These are phyloP conservation scores for Ophiodon elongatus DNA, from an alignment of 2,113 vertebrate species.

Conservation along the genomic window DNA sequence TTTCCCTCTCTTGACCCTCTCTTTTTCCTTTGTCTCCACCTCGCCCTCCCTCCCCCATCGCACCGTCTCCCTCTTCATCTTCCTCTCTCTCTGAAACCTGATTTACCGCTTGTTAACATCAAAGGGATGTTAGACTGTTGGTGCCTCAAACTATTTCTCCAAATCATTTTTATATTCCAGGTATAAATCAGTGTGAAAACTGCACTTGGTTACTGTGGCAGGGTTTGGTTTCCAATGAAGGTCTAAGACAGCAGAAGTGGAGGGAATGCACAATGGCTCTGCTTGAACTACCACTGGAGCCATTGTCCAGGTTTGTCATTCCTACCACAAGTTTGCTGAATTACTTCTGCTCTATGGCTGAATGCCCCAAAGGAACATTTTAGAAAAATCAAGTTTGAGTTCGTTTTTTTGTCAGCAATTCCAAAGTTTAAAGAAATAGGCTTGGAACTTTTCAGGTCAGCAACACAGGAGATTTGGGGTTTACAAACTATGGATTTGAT, in stretches of 20 bases:
- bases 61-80: conserved; percentile 69
- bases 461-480: neutral
- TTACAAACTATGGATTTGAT: neutral
- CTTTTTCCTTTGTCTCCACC: conserved; percentile 64
- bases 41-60: conserved; percentile 26
- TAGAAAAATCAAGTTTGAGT: conserved; percentile 24
- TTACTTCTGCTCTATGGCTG: conserved; percentile 15
- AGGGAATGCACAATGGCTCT: conserved; percentile 34
- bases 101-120: conserved; percentile 82
- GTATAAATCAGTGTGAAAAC: conserved; percentile 77
- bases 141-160: conserved; percentile 78
- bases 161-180: conserved; percentile 79
- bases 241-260: conserved; percentile 47
- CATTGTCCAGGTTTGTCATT: conserved; percentile 46
- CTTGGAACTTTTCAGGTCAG: neutral
- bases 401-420: conserved; percentile 9
- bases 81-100: conserved; percentile 73
- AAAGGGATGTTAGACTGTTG: conserved; percentile 76
- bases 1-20: conserved; percentile 59
- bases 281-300: conserved; percentile 16
- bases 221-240: conserved; percentile 58
- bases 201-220: conserved; percentile 22
- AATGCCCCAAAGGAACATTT: neutral
- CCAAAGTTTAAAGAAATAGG: neutral
- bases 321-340: conserved; percentile 32